A percentile compares a stretch with the other conserved stretches of the same genome.
These are phyloP conservation scores for Coturnix japonica DNA, from an alignment of 2,113 vertebrate species.

Conservation along the genomic window DNA sequence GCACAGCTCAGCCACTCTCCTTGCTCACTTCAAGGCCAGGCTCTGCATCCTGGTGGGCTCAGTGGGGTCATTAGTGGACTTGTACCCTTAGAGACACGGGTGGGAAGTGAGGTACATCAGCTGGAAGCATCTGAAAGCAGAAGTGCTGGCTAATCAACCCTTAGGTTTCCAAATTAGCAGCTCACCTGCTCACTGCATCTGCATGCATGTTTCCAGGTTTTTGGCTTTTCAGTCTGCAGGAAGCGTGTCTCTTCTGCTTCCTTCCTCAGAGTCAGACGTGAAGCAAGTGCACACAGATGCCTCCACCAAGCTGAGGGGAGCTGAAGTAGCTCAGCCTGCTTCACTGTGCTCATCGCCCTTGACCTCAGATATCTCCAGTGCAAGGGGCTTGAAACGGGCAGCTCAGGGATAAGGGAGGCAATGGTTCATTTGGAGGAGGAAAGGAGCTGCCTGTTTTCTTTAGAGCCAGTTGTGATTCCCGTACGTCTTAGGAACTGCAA, in stretches of 20 bases:
- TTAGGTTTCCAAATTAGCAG: not conserved
- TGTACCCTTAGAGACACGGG: not conserved
- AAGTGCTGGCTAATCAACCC: not conserved
- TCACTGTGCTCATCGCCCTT: not conserved
- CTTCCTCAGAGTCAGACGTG: not conserved
- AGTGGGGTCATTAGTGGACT: not conserved
- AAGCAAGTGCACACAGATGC: not conserved
- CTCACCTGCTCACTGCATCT: not conserved
- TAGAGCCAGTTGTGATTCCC: not conserved
- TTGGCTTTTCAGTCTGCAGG: not conserved
- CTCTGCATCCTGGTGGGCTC: not conserved
- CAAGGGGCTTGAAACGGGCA: not conserved
- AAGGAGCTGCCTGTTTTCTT: not conserved
- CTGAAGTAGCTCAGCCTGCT: not conserved
- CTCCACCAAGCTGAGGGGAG: not conserved
- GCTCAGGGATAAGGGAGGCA: not conserved
- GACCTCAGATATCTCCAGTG: accelerated
- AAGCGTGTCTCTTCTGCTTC: not conserved
- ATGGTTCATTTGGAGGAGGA: not conserved
- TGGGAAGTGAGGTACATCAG: not conserved
- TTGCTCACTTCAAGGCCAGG: not conserved
- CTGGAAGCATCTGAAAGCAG: not conserved
- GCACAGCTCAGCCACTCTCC: not conserved
- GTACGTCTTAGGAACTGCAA: not conserved
- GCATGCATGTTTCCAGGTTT: not conserved